Evolutionary conservation across 1,140 invertebrate genomes (phyloP).

Genomic region (Anoplophora glabripennis): DNA sequence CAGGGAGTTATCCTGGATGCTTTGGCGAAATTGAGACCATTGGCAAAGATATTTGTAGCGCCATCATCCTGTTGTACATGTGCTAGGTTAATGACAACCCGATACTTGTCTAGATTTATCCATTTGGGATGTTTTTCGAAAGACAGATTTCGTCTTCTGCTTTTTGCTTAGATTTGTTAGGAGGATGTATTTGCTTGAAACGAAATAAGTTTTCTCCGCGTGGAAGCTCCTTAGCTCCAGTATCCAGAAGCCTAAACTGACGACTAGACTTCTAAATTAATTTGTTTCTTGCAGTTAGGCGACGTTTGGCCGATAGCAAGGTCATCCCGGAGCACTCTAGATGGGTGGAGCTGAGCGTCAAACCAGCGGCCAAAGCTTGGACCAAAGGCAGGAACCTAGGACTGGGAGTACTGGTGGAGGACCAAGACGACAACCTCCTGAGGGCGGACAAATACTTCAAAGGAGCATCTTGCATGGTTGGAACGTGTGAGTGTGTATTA

Average conservation of each 20-base stretch:
- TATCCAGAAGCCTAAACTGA: neutral
- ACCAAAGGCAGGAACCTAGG: conserved; percentile 56
- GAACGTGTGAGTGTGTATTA: conserved; percentile 44
- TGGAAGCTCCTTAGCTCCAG: too few relatives aligned
- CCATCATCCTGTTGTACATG: too few relatives aligned
- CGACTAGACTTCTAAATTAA: neutral
- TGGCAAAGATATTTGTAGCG: too few relatives aligned
- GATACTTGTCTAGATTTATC: too few relatives aligned
- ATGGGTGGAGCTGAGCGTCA: conserved; percentile 43
- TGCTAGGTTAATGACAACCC: too few relatives aligned
- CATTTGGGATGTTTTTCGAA: too few relatives aligned
- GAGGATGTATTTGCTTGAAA: too few relatives aligned
- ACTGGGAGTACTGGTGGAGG: conserved; percentile 59
- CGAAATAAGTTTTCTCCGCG: too few relatives aligned
- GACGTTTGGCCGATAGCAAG: conserved; percentile 41
- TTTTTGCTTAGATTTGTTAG: too few relatives aligned
- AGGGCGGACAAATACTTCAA: conserved; percentile 56
- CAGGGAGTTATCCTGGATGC: too few relatives aligned
- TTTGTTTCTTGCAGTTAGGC: conserved; percentile 31
- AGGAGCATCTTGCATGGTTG: conserved; percentile 51
- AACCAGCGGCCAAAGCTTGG: conserved; percentile 40
- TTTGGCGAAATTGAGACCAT: too few relatives aligned
- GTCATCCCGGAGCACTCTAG: conserved; percentile 34
- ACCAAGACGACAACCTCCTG: conserved; percentile 57
- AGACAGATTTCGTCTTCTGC: too few relatives aligned